phyloP scores from a whole-genome alignment of 2,888 invertebrate genomes.

The Empis livida region DNA sequence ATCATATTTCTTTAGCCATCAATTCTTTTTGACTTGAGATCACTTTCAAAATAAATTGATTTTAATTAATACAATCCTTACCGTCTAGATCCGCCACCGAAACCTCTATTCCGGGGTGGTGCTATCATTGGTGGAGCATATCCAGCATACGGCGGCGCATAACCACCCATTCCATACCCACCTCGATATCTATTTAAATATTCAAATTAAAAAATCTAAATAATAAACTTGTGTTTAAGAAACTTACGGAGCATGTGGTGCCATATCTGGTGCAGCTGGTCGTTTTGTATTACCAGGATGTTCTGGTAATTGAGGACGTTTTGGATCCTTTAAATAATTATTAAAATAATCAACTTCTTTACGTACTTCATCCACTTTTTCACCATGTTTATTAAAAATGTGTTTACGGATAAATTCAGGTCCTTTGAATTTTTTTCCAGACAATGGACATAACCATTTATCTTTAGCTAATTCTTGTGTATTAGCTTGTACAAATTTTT shows the following conservation, averaged over 20 bases:
- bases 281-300: slow-evolving; percentile 44
- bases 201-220: not conserved
- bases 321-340: slow-evolving; percentile 87
- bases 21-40: too few species aligned
- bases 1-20: too few species aligned
- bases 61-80: slow-evolving; percentile 2
- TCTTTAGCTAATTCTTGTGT: slow-evolving; percentile 95
- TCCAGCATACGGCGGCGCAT: slow-evolving; percentile 35
- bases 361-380: slow-evolving; percentile 94
- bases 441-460: slow-evolving; percentile 97
- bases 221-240: not conserved
- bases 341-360: slow-evolving; percentile 97
- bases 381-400: slow-evolving; percentile 92
- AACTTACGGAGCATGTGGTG: slow-evolving; percentile 8
- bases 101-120: slow-evolving; percentile 39
- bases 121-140: slow-evolving; percentile 40
- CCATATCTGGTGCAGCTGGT: slow-evolving; percentile 5
- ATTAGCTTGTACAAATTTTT: slow-evolving; percentile 90
- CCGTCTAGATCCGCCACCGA: slow-evolving; percentile 25
- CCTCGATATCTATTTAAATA: slow-evolving; percentile 21
- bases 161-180: slow-evolving; percentile 29
- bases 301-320: slow-evolving; percentile 87
- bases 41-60: too few species aligned
- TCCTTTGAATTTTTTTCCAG: slow-evolving; percentile 97
- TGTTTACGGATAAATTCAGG: slow-evolving; percentile 98